Conservation (phyloP, 2,113 vertebrate genomes). For the Podarcis cretensis region DNA sequence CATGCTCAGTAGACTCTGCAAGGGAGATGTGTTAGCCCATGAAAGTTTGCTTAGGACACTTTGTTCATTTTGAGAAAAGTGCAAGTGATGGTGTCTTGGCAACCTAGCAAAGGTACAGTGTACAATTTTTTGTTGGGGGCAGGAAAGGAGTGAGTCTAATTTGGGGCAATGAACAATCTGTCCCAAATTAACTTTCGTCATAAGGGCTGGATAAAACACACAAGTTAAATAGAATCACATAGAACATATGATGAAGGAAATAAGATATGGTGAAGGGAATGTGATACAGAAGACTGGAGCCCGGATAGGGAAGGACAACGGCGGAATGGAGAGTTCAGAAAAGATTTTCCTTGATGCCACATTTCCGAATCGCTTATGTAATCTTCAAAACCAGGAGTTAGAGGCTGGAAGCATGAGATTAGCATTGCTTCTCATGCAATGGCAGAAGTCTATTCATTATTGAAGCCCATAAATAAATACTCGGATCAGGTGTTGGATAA, state of each 20-base stretch:
- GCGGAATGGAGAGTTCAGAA: background rate
- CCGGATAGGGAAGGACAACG: background rate
- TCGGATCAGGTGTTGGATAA: slow-evolving; percentile 29
- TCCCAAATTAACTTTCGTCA: slow-evolving; percentile 26
- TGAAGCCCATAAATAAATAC: slow-evolving; percentile 29
- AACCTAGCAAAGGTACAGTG: background rate
- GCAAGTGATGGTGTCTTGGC: background rate
- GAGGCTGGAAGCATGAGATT: background rate
- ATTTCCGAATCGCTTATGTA: background rate
- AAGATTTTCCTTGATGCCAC: background rate
- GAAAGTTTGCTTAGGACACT: rapidly evolving
- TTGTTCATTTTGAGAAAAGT: background rate
- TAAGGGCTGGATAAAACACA: slow-evolving; percentile 7
- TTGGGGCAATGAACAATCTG: background rate
- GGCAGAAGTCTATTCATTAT: background rate
- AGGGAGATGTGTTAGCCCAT: background rate
- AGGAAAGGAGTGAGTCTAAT: background rate
- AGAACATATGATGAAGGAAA: slow-evolving; percentile 9
- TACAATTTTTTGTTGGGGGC: background rate
- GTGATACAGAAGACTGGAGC: background rate
- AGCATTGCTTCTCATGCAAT: background rate
- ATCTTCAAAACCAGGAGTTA: slow-evolving; percentile 1
- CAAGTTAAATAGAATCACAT: slow-evolving; percentile 14
- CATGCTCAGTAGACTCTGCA: background rate
- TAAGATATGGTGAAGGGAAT: background rate